Conservation (phyloP, 2,113 vertebrate genomes). For the Narcine bancroftii region DNA sequence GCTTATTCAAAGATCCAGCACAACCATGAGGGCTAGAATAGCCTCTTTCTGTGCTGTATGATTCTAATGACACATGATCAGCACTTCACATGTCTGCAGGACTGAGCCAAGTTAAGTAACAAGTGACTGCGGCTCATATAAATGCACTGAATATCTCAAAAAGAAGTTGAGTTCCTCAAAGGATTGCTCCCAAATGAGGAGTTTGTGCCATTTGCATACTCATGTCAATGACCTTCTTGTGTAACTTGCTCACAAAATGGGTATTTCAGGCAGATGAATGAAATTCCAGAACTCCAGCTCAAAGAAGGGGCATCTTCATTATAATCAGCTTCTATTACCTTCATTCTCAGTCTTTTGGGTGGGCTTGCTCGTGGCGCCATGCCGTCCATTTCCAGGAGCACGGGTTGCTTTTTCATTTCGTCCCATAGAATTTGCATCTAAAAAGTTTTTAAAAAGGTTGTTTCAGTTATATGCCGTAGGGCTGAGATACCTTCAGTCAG, state of each 20-base stretch:
- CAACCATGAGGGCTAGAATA: background rate
- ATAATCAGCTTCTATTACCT: constrained; percentile 37
- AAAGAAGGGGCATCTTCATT: constrained; percentile 18
- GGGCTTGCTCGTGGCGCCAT: constrained; percentile 34
- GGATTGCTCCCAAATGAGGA: background rate
- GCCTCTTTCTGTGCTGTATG: background rate
- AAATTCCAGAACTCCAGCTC: constrained; percentile 10
- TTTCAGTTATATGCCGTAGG: constrained; percentile 26
- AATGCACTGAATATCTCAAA: background rate
- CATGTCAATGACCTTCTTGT: background rate
- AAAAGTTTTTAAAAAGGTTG: constrained; percentile 38
- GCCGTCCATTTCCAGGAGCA: constrained; percentile 14
- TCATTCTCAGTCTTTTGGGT: constrained; percentile 33
- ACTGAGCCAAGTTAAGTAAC: constrained; percentile 6
- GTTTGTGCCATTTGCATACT: background rate
- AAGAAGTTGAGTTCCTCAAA: background rate
- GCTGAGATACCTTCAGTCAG: constrained; percentile 34
- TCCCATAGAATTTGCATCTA: constrained; percentile 33
- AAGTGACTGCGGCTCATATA: background rate
- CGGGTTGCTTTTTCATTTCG: constrained; percentile 19
- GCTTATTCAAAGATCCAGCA: background rate
- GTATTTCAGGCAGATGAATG: background rate
- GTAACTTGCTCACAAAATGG: background rate
- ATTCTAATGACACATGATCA: background rate
- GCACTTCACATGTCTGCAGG: background rate